phyloP scores from a whole-genome alignment of 1,140 invertebrate genomes.

The Brachionus asplanchnoidis region DNA sequence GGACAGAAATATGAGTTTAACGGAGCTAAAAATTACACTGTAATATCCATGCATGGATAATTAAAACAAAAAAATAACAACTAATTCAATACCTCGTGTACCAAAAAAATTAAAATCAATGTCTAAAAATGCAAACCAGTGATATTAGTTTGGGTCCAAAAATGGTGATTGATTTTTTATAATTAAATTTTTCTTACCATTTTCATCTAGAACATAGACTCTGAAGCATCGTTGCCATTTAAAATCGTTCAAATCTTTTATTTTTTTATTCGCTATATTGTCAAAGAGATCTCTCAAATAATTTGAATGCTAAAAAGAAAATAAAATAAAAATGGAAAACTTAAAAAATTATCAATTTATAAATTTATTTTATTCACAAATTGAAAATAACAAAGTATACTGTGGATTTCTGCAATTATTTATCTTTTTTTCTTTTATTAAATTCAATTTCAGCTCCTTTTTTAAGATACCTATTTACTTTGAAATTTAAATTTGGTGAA shows the following conservation, averaged over 20 bases:
- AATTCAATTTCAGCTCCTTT: too few species aligned
- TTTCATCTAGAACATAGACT: conserved; percentile 30
- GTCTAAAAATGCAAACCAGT: background rate
- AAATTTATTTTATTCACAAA: too few species aligned
- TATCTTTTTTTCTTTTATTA: too few species aligned
- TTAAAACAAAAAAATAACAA: background rate
- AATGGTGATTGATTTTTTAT: background rate
- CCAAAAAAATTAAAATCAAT: background rate
- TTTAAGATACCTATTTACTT: too few species aligned
- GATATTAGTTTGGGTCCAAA: background rate
- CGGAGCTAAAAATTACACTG: background rate
- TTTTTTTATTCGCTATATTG: conserved; percentile 50
- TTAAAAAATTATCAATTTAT: too few species aligned
- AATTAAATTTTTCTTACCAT: background rate
- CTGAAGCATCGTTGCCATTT: conserved; percentile 40
- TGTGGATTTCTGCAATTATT: too few species aligned
- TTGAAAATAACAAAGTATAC: too few species aligned
- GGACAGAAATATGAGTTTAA: background rate
- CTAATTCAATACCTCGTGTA: background rate
- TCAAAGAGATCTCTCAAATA: conserved; percentile 54
- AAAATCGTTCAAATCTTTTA: conserved; percentile 44
- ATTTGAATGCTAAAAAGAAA: conserved; percentile 50
- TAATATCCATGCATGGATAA: background rate
- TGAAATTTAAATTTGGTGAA: too few species aligned
- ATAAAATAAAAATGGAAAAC: background rate